Conservation (phyloP, 2,888 invertebrate genomes). For the Lasioglossum lativentre region DNA sequence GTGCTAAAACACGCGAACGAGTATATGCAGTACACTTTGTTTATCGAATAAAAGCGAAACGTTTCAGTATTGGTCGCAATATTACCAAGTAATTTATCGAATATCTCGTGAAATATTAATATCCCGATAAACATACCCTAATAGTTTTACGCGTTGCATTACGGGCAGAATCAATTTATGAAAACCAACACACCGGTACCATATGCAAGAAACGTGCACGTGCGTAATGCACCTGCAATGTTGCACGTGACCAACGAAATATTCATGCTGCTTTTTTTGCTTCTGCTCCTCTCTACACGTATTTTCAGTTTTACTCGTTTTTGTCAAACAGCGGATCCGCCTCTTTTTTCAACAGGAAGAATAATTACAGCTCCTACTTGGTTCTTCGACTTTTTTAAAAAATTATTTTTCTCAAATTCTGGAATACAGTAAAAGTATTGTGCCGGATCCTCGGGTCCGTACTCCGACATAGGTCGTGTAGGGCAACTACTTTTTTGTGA, state of each 20-base stretch:
- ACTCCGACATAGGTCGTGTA: too few species aligned
- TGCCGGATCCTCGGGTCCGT: too few species aligned
- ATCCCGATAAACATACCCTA: background rate
- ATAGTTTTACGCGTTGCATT: background rate
- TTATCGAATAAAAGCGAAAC: background rate
- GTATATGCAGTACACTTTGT: background rate
- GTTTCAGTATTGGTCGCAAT: background rate
- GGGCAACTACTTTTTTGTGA: too few species aligned
- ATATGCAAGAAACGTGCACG: background rate
- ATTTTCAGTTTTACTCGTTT: background rate
- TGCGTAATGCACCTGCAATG: slow-evolving; percentile 8
- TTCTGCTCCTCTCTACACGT: background rate
- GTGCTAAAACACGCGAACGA: background rate
- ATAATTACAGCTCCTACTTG: background rate
- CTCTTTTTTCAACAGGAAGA: background rate
- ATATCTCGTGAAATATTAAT: background rate
- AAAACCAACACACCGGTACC: background rate
- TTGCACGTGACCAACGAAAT: slow-evolving; percentile 8
- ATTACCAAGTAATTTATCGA: background rate
- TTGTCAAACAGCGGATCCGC: background rate
- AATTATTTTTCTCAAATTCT: too few species aligned
- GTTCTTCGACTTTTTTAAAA: background rate
- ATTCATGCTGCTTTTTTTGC: background rate
- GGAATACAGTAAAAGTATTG: too few species aligned
- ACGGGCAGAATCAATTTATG: slow-evolving; percentile 10